A percentile compares a stretch with the other conserved stretches of the same genome.
Conservation (phyloP, 2,888 invertebrate species). For the Ametastegia equiseti region DNA sequence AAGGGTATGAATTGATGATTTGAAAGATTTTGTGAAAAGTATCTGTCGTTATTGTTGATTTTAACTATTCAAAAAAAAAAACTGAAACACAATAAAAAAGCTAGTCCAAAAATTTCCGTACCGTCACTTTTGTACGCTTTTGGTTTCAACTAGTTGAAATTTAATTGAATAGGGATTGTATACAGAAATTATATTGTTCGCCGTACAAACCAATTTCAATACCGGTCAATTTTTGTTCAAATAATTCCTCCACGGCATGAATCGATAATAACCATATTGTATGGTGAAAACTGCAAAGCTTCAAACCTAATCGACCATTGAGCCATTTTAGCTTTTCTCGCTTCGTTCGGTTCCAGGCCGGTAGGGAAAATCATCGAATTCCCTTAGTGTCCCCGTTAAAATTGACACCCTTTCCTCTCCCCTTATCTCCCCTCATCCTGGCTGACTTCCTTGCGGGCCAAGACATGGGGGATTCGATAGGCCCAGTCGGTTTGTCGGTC, state of each 20-base stretch:
- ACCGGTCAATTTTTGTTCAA: not conserved
- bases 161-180: not conserved
- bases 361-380: not conserved
- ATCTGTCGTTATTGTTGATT: too few species aligned
- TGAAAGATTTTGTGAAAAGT: too few species aligned
- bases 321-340: not conserved
- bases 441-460: constrained; percentile 1
- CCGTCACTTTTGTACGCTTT: too few species aligned
- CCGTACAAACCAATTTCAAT: too few species aligned
- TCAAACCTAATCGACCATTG: not conserved
- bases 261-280: not conserved
- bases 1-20: too few species aligned
- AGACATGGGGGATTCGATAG: constrained; percentile 1
- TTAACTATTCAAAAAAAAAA: too few species aligned
- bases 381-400: not conserved
- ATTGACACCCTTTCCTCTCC: constrained; percentile 24
- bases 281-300: not conserved
- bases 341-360: not conserved
- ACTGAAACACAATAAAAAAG: too few species aligned
- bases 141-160: too few species aligned
- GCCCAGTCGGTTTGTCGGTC: constrained; percentile 33
- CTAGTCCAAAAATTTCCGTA: too few species aligned
- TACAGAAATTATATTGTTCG: too few species aligned
- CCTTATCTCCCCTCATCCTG: not conserved
- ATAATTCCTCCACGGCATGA: too few species aligned